phyloP scores from a whole-genome alignment of 2,113 vertebrate species.

The Sphaerodactylus townsendi region DNA sequence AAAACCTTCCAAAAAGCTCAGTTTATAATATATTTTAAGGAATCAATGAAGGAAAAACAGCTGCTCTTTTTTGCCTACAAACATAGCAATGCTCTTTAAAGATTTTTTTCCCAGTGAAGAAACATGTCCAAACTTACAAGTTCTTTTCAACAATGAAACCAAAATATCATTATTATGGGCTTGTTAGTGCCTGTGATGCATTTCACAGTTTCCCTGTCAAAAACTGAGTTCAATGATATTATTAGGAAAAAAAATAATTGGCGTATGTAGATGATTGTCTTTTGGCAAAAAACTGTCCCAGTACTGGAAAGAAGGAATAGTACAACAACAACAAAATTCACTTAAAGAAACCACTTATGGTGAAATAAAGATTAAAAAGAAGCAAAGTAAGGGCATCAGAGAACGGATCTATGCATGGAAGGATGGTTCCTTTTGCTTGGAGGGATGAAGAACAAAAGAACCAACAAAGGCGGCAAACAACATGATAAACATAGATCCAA shows the following conservation, averaged over 20 bases:
- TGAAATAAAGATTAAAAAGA: neutral
- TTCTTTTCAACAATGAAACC: neutral
- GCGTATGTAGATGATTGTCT: neutral
- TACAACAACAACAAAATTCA: neutral
- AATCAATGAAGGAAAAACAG: neutral
- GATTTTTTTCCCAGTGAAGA: neutral
- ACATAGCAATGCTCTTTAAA: neutral
- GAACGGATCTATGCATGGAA: neutral
- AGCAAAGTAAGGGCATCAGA: neutral
- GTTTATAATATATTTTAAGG: conserved; percentile 4
- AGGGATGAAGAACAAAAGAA: neutral
- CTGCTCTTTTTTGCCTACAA: neutral
- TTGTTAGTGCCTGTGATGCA: neutral
- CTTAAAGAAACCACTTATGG: accelerated
- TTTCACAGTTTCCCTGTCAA: conserved; percentile 10
- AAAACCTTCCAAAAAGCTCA: too few relatives aligned
- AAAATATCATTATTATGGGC: neutral
- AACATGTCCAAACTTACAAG: neutral
- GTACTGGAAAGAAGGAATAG: neutral
- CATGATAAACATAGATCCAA: neutral
- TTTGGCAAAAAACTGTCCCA: neutral
- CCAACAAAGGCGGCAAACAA: neutral
- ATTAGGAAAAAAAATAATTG: neutral
- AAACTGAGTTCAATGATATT: neutral
- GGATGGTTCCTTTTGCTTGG: neutral